Percentiles rank a stretch among this genome's conserved stretches.
Evolutionary conservation across 2,888 invertebrate genomes (phyloP).

Genomic region (Sceliomorpha sp.): DNA sequence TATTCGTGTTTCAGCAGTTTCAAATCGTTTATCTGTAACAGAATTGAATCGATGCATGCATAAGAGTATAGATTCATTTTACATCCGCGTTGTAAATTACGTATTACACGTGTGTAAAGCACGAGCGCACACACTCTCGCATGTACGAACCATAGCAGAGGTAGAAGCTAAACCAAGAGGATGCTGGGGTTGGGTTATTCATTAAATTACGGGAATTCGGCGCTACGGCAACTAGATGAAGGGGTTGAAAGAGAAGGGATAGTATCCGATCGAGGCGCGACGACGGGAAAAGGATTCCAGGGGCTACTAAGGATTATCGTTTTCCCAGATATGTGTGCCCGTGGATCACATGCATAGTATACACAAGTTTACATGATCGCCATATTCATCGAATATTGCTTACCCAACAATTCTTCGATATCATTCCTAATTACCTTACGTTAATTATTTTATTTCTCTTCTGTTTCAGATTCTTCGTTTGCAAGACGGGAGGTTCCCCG

Average conservation of each 20-base stretch:
- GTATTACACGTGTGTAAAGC: conserved; percentile 51
- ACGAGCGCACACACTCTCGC: conserved; percentile 44
- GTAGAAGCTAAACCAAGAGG: conserved; percentile 63
- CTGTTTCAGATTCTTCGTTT: conserved; percentile 77
- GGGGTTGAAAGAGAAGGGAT: conserved; percentile 54
- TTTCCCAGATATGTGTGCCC: conserved; percentile 35
- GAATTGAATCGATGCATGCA: conserved; percentile 40
- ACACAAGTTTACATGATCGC: conserved; percentile 17
- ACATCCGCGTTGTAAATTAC: conserved; percentile 31
- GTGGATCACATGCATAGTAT: conserved; percentile 17
- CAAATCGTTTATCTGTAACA: conserved; percentile 44
- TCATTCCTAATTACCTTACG: too few species aligned
- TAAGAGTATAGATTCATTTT: conserved; percentile 46
- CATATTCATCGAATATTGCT: conserved; percentile 25
- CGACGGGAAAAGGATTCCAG: conserved; percentile 63
- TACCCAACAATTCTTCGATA: conserved; percentile 20
- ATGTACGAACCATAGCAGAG: conserved; percentile 39
- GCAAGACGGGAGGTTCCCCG: conserved; percentile 77
- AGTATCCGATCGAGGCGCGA: conserved; percentile 63
- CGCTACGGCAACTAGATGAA: conserved; percentile 59
- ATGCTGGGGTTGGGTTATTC: conserved; percentile 72
- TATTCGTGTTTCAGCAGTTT: conserved; percentile 11
- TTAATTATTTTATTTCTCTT: conserved; percentile 49
- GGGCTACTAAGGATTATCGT: conserved; percentile 61
- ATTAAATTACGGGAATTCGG: conserved; percentile 77